These are phyloP conservation scores for Serrognathus titanus DNA, from an alignment of 2,888 invertebrate genomes.

Conservation along the genomic window DNA sequence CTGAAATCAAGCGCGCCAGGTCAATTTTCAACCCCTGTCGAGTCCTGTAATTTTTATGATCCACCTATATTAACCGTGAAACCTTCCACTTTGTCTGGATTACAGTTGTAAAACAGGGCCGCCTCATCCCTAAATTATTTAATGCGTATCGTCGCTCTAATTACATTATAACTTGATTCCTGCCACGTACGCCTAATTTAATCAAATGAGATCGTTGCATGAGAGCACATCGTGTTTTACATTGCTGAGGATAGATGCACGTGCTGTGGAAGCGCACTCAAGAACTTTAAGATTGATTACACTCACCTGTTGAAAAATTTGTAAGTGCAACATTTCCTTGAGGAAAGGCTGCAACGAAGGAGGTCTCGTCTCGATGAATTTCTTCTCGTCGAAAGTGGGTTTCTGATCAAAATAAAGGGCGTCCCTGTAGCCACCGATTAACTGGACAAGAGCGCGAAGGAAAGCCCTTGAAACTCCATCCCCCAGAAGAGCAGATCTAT, in stretches of 20 bases:
- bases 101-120: too few species aligned
- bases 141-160: too few species aligned
- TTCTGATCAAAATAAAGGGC: slow-evolving; percentile 75
- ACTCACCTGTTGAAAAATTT: slow-evolving; percentile 87
- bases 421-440: slow-evolving; percentile 93
- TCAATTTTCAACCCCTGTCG: too few species aligned
- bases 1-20: too few species aligned
- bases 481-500: slow-evolving; percentile 73
- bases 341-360: slow-evolving; percentile 84
- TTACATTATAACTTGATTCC: too few species aligned
- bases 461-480: slow-evolving; percentile 94
- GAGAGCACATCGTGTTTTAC: background rate
- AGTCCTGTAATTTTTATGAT: too few species aligned
- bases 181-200: background rate
- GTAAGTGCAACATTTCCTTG: slow-evolving; percentile 84
- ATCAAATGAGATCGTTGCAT: background rate
- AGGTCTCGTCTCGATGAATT: slow-evolving; percentile 84
- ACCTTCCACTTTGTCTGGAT: too few species aligned
- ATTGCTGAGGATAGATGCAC: background rate
- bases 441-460: slow-evolving; percentile 82
- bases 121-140: too few species aligned
- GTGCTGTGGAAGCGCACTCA: background rate
- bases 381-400: slow-evolving; percentile 82
- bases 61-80: too few species aligned
- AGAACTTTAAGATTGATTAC: background rate